A percentile compares a stretch with the other conserved stretches of the same genome.
phyloP scores from a whole-genome alignment of 2,888 invertebrate genomes.

The Cremastobaeus sp. region DNA sequence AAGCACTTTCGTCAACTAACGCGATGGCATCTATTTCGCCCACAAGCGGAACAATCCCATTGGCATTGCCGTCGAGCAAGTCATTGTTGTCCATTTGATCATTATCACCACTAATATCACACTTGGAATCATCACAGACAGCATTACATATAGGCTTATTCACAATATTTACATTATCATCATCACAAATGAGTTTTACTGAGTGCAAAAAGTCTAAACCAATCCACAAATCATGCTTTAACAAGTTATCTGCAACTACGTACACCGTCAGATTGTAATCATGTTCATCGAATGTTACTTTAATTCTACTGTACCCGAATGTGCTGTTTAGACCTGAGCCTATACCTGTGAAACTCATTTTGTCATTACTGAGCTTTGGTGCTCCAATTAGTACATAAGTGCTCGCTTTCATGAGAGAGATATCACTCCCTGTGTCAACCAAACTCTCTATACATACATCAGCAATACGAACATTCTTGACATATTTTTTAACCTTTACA shows the following conservation, averaged over 20 bases:
- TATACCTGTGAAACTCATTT: slow-evolving; percentile 11
- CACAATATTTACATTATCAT: not conserved
- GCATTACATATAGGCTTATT: not conserved
- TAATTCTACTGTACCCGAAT: slow-evolving; percentile 1
- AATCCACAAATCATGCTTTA: slow-evolving; percentile 5
- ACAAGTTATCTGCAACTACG: slow-evolving; percentile 9
- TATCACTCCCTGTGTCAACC: too few relatives aligned
- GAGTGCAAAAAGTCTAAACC: slow-evolving; percentile 10
- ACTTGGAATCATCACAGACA: not conserved
- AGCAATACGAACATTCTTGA: too few relatives aligned
- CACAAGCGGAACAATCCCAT: too few relatives aligned
- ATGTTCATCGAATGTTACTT: not conserved
- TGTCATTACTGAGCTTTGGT: not conserved
- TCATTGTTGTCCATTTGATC: too few relatives aligned
- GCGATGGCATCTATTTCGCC: too few relatives aligned
- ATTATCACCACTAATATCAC: too few relatives aligned
- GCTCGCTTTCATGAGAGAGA: slow-evolving; percentile 14
- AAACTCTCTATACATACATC: too few relatives aligned
- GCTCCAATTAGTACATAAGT: slow-evolving; percentile 1
- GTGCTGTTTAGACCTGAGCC: slow-evolving; percentile 8
- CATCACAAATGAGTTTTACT: slow-evolving; percentile 1
- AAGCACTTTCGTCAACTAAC: too few relatives aligned
- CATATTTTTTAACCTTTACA: too few relatives aligned
- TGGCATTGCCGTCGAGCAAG: too few relatives aligned
- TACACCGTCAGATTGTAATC: not conserved